phyloP scores from a whole-genome alignment of 1,140 invertebrate genomes.

The Oncopeltus fasciatus region DNA sequence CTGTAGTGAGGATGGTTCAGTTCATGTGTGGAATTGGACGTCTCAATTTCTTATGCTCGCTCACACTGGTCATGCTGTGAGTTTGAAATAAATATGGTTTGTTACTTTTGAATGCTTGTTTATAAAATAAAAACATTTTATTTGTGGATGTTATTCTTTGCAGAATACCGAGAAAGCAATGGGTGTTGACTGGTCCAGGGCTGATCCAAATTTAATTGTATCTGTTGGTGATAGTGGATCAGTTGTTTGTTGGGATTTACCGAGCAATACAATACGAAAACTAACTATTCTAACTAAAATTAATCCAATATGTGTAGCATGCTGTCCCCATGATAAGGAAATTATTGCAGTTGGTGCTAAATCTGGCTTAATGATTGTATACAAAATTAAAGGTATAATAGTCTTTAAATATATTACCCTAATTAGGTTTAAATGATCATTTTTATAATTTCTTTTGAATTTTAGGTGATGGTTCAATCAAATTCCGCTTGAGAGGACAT shows the following conservation, averaged over 20 bases:
- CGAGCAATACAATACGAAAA: slow-evolving; percentile 34
- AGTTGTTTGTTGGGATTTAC: slow-evolving; percentile 47
- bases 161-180: slow-evolving; percentile 29
- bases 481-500: slow-evolving; percentile 52
- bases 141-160: background rate
- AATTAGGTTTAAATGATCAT: background rate
- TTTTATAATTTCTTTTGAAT: too few relatives aligned
- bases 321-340: slow-evolving; percentile 44
- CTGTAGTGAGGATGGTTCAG: slow-evolving; percentile 39
- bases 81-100: background rate
- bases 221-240: slow-evolving; percentile 42
- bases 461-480: slow-evolving; percentile 37
- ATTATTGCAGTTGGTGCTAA: slow-evolving; percentile 49
- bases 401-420: background rate
- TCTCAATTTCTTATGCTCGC: slow-evolving; percentile 27
- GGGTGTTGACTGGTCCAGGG: slow-evolving; percentile 40
- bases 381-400: slow-evolving; percentile 37
- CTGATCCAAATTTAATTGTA: slow-evolving; percentile 35
- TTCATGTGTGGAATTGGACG: slow-evolving; percentile 47
- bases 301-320: slow-evolving; percentile 37
- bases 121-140: background rate
- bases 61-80: slow-evolving; percentile 37
- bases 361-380: slow-evolving; percentile 44
- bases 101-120: background rate
- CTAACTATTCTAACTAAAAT: slow-evolving; percentile 35